These are phyloP conservation scores for Addax nasomaculatus DNA, from an alignment of 2,113 vertebrate species.

Conservation along the genomic window DNA sequence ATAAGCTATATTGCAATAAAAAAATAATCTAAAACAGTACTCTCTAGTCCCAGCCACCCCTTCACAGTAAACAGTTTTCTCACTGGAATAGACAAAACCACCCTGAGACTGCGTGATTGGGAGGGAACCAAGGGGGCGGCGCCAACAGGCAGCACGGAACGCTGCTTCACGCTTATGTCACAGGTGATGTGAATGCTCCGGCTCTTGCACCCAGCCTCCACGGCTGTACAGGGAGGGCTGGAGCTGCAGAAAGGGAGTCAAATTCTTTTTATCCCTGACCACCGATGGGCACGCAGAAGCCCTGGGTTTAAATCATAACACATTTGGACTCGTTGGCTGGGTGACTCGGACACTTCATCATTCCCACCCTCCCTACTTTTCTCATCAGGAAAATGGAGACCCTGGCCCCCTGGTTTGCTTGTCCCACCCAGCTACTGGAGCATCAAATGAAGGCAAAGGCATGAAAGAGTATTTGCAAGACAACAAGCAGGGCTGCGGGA, in stretches of 20 bases:
- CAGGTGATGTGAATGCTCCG: not conserved
- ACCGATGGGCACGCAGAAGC: not conserved
- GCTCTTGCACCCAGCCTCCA: not conserved
- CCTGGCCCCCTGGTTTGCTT: not conserved
- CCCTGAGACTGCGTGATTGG: not conserved
- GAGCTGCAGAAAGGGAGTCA: not conserved
- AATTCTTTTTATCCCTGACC: not conserved
- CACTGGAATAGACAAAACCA: not conserved
- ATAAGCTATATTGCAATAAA: not conserved
- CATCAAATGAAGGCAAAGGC: not conserved
- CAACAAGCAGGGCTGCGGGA: not conserved
- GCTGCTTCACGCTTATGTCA: not conserved
- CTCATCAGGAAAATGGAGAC: not conserved
- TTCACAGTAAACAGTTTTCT: not conserved
- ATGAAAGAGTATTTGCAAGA: not conserved
- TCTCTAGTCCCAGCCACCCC: not conserved
- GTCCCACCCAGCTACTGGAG: not conserved
- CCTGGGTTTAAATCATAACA: not conserved
- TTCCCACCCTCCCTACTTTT: not conserved
- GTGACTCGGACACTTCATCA: not conserved
- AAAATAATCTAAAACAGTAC: not conserved
- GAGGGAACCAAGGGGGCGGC: not conserved
- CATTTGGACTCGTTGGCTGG: not conserved
- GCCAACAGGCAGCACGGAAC: fast-evolving
- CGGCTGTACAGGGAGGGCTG: not conserved